phyloP scores from a whole-genome alignment of 1,140 invertebrate species.

The Drosophila asahinai region DNA sequence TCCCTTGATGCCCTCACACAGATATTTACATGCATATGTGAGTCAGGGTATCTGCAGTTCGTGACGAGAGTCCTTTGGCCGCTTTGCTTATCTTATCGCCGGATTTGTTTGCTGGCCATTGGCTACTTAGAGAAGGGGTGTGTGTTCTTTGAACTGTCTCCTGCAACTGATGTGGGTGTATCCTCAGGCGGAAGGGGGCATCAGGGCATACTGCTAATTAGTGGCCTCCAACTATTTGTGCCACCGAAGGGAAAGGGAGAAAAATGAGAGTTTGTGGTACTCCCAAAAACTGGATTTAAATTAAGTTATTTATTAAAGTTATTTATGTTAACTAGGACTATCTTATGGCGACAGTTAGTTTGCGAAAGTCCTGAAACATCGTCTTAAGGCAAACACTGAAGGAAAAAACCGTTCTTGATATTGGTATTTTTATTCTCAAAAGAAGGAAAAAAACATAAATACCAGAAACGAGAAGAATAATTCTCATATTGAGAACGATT shows the following conservation, averaged over 20 bases:
- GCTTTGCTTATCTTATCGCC: conserved; percentile 30
- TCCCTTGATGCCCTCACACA: background rate
- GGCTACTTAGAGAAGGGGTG: conserved; percentile 58
- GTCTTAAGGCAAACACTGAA: too few species aligned
- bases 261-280: background rate
- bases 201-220: conserved; percentile 46
- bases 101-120: conserved; percentile 55
- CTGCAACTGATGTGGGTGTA: conserved; percentile 72
- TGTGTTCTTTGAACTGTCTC: conserved; percentile 56
- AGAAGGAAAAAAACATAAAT: too few species aligned
- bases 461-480: too few species aligned
- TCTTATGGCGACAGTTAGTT: too few species aligned
- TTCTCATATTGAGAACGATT: too few species aligned
- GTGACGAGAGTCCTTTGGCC: background rate
- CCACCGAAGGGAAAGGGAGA: background rate
- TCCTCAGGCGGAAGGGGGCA: background rate
- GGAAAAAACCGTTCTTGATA: too few species aligned
- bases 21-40: background rate
- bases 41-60: conserved; percentile 10
- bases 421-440: too few species aligned
- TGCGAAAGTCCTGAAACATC: too few species aligned
- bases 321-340: too few species aligned
- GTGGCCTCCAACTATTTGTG: conserved; percentile 50
- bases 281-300: background rate
- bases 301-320: too few species aligned